A percentile compares a stretch with the other conserved stretches of the same genome.
Evolutionary conservation across 2,113 vertebrate genomes (phyloP).

Genomic region (Fulica atra): DNA sequence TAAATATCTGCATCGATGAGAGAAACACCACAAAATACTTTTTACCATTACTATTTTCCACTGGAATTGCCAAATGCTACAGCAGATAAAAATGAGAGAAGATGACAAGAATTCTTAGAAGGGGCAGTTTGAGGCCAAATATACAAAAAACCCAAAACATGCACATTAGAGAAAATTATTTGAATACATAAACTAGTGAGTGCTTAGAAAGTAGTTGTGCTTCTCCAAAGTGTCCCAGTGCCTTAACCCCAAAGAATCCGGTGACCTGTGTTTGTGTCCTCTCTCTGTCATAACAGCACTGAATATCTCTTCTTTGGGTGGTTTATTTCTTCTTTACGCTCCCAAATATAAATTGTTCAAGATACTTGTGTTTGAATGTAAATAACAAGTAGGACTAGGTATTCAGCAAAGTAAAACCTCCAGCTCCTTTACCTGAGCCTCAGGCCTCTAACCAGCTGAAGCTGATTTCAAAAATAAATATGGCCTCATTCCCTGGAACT

Average conservation of each 20-base stretch:
- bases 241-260: not conserved
- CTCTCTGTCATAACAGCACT: not conserved
- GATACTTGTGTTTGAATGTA: not conserved
- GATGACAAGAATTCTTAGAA: not conserved
- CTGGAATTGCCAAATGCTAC: not conserved
- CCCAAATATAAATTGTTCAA: not conserved
- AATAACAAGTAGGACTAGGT: not conserved
- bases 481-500: not conserved
- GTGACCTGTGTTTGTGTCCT: not conserved
- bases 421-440: not conserved
- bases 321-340: not conserved
- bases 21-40: not conserved
- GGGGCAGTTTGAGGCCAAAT: not conserved
- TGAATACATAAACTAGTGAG: not conserved
- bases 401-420: not conserved
- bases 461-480: not conserved
- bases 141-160: not conserved
- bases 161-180: not conserved
- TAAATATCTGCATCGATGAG: not conserved
- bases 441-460: not conserved
- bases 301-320: not conserved
- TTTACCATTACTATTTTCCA: not conserved
- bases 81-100: not conserved
- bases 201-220: not conserved
- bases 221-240: not conserved